Evolutionary conservation across 2,888 invertebrate species (phyloP).

Genomic region (Eristalis arbustorum): DNA sequence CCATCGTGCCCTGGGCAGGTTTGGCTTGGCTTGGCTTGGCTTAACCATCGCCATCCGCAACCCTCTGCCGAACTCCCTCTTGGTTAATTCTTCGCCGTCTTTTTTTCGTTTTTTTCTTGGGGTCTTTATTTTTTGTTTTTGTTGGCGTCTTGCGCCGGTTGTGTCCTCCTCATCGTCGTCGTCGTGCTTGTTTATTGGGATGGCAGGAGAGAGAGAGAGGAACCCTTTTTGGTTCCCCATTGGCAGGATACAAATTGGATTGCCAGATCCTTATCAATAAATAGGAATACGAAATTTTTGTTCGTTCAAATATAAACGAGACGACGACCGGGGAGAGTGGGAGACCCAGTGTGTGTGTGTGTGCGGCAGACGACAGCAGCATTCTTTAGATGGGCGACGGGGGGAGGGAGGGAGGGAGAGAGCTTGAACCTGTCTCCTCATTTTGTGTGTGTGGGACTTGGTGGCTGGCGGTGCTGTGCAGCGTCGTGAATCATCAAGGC

Average conservation of each 20-base stretch:
- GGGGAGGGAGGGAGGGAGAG: neutral
- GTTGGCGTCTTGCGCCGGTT: slow-evolving; percentile 14
- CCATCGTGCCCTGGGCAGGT: slow-evolving; percentile 28
- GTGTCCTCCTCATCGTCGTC: neutral
- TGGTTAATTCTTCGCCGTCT: neutral
- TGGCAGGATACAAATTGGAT: slow-evolving; percentile 71
- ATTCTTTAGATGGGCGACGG: no score
- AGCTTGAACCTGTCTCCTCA: neutral
- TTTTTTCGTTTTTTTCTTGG: no score
- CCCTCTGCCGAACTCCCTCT: neutral
- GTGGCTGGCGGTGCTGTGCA: no score
- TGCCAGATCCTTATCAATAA: slow-evolving; percentile 71
- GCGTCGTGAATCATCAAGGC: slow-evolving; percentile 65
- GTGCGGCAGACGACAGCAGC: no score
- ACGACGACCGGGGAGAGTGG: neutral
- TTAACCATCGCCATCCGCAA: slow-evolving; percentile 5
- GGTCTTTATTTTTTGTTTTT: neutral
- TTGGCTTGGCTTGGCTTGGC: no score
- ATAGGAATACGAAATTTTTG: slow-evolving; percentile 68
- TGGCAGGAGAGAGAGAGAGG: neutral
- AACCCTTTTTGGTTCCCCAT: slow-evolving; percentile 70
- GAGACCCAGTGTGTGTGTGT: no score
- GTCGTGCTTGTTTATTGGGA: slow-evolving; percentile 57
- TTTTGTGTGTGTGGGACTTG: slow-evolving; percentile 6
- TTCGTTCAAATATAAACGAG: slow-evolving; percentile 46